phyloP scores from a whole-genome alignment of 64 coral and sea anemone genomes.

The Pachyseris speciosa region DNA sequence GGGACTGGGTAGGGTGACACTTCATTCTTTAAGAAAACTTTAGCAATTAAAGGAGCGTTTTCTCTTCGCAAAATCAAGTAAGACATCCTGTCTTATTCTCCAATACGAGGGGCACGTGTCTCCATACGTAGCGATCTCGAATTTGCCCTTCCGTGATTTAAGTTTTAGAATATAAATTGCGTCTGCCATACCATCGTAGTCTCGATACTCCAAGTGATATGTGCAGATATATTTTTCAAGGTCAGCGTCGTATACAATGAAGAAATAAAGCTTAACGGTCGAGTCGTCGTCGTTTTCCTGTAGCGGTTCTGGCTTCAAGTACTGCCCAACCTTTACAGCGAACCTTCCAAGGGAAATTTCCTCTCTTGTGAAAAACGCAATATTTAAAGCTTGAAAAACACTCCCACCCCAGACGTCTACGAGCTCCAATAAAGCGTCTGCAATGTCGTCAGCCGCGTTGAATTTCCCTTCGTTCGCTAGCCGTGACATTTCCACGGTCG shows the following conservation, averaged over 20 bases:
- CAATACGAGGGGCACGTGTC: slow-evolving; percentile 51
- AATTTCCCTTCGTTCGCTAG: slow-evolving; percentile 29
- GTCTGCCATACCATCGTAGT: slow-evolving; percentile 22
- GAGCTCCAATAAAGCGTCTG: slow-evolving; percentile 27
- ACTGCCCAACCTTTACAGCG: slow-evolving; percentile 43
- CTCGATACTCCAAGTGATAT: slow-evolving; percentile 62
- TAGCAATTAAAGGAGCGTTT: slow-evolving; percentile 28
- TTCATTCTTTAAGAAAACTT: too few species aligned
- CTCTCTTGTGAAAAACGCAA: slow-evolving; percentile 54
- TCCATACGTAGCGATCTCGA: slow-evolving; percentile 29
- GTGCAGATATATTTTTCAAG: slow-evolving; percentile 36
- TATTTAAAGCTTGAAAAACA: slow-evolving; percentile 27
- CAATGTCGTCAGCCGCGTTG: slow-evolving; percentile 53
- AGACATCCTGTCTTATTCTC: slow-evolving; percentile 54
- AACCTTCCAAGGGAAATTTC: slow-evolving; percentile 48
- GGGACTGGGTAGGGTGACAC: too few species aligned
- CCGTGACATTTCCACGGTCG: slow-evolving; percentile 11
- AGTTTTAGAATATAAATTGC: slow-evolving; percentile 33
- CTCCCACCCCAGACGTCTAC: slow-evolving; percentile 16
- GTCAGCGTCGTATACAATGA: slow-evolving; percentile 34
- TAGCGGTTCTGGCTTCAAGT: slow-evolving; percentile 52
- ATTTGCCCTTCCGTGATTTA: neutral
- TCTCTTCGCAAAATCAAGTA: slow-evolving; percentile 53
- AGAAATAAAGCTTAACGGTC: slow-evolving; percentile 43
- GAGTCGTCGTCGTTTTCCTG: slow-evolving; percentile 36